Percentiles rank a stretch among this genome's conserved stretches.
phyloP scores from a whole-genome alignment of 2,113 vertebrate genomes.

The Stercorarius parasiticus region DNA sequence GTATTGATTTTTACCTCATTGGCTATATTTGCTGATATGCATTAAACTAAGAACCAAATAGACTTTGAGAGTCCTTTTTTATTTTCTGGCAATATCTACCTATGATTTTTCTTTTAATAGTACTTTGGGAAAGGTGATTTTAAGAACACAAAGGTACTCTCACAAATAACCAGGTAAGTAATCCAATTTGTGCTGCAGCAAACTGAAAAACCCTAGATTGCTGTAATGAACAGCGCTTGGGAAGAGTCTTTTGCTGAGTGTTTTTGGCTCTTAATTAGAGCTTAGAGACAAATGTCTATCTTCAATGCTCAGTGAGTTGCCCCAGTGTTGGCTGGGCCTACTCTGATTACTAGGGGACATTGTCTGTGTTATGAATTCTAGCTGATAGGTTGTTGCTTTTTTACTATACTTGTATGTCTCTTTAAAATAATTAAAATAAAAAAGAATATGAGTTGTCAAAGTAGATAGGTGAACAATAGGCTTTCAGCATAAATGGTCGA shows the following conservation, averaged over 20 bases:
- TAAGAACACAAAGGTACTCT: background rate
- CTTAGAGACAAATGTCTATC: background rate
- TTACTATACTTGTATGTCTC: background rate
- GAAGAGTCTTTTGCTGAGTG: background rate
- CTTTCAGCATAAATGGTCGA: background rate
- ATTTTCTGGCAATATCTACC: background rate
- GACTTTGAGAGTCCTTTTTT: background rate
- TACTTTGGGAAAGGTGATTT: background rate
- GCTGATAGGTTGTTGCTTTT: background rate
- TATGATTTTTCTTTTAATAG: background rate
- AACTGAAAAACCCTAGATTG: background rate
- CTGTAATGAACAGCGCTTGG: background rate
- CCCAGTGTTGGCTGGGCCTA: background rate
- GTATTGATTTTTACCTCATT: conserved; percentile 21
- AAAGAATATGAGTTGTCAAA: background rate
- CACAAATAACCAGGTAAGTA: background rate
- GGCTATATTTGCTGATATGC: background rate
- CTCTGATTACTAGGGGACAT: background rate
- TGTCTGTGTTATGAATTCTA: background rate
- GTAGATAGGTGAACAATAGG: background rate
- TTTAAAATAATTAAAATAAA: background rate
- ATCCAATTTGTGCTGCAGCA: background rate
- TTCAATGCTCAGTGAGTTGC: background rate
- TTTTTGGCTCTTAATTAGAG: background rate
- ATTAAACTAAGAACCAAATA: background rate